phyloP scores from a whole-genome alignment of 2,888 invertebrate species.

The Clivina fossor region DNA sequence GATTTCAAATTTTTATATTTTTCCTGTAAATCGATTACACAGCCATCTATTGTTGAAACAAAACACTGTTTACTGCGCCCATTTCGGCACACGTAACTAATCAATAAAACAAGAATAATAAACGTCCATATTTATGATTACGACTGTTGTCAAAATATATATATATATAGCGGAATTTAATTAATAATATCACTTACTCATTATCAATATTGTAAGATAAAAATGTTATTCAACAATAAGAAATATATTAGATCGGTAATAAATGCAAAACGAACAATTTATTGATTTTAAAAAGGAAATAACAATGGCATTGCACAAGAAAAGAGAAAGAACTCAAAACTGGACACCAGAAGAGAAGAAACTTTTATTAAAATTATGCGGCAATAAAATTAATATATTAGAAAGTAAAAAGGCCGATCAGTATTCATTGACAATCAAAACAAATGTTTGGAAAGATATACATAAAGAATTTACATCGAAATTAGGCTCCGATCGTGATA shows the following conservation, averaged over 20 bases:
- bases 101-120: no score
- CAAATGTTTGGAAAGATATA: constrained; percentile 57
- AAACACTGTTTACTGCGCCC: no score
- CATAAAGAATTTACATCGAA: constrained; percentile 54
- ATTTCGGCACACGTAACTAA: no score
- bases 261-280: background rate
- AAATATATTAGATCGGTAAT: background rate
- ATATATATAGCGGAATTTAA: no score
- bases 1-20: no score
- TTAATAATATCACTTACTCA: background rate
- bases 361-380: constrained; percentile 54
- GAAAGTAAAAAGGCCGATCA: constrained; percentile 58
- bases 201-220: background rate
- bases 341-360: constrained; percentile 59
- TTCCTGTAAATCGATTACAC: no score
- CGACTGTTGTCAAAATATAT: no score
- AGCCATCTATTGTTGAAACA: no score
- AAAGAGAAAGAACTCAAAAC: constrained; percentile 58
- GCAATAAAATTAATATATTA: constrained; percentile 55
- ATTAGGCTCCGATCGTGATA: constrained; percentile 57
- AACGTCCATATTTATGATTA: no score
- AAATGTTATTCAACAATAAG: background rate
- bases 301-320: constrained; percentile 46
- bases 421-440: constrained; percentile 55
- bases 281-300: background rate